Conservation (phyloP, 2,113 vertebrate species). For the Odocoileus virginianus region DNA sequence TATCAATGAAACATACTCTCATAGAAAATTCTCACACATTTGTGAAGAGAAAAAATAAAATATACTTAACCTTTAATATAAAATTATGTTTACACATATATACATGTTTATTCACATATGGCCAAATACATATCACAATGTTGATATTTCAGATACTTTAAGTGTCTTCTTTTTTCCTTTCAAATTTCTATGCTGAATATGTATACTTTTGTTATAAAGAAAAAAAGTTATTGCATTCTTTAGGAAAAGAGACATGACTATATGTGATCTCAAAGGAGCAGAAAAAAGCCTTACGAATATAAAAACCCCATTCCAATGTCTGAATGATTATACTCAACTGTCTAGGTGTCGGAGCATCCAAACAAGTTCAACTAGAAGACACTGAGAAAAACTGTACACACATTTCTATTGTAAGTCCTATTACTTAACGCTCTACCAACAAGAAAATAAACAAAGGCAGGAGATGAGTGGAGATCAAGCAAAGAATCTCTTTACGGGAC, state of each 20-base stretch:
- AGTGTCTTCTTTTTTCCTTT: background rate
- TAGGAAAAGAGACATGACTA: background rate
- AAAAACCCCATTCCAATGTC: background rate
- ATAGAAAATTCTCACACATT: background rate
- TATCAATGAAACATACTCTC: background rate
- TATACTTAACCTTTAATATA: background rate
- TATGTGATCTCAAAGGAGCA: background rate
- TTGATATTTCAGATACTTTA: background rate
- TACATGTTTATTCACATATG: background rate
- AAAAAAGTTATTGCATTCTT: background rate
- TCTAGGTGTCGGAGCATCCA: background rate
- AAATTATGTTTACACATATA: background rate
- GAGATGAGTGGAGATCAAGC: background rate
- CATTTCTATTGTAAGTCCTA: background rate
- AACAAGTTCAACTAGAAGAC: background rate
- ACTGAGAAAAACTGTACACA: background rate
- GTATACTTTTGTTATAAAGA: background rate
- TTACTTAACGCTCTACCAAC: background rate
- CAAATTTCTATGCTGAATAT: background rate
- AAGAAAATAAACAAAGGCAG: background rate
- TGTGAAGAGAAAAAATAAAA: background rate
- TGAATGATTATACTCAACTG: background rate
- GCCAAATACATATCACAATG: background rate
- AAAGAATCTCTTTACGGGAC: background rate
- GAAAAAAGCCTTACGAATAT: background rate